A percentile compares a stretch with the other conserved stretches of the same genome.
Evolutionary conservation across 2,113 vertebrate genomes (phyloP).

Genomic region (Sphyrna mokarran): DNA sequence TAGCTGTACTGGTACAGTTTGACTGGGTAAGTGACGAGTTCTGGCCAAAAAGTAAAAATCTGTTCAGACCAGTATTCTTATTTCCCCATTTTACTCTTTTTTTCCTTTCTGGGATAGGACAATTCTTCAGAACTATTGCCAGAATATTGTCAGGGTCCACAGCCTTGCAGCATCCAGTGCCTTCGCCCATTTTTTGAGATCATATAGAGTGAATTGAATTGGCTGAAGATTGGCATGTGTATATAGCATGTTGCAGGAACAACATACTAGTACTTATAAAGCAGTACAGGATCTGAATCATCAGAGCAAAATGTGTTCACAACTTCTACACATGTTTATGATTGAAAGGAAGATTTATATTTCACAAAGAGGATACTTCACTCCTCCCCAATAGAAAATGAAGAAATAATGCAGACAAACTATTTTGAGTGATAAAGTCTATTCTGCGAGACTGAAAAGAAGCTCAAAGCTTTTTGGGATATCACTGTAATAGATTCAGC

Average conservation of each 20-base stretch:
- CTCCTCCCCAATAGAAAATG: not conserved
- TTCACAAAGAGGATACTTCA: not conserved
- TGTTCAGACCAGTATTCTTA: too few species aligned
- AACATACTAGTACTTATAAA: not conserved
- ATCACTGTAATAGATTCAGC: not conserved
- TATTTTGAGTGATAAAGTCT: not conserved
- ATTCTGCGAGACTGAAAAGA: not conserved
- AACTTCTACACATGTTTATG: not conserved
- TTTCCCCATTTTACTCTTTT: too few species aligned
- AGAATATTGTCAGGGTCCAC: too few species aligned
- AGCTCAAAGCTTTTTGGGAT: not conserved
- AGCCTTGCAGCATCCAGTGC: too few species aligned
- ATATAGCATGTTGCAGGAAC: not conserved
- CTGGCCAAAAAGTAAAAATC: too few species aligned
- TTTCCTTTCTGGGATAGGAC: too few species aligned
- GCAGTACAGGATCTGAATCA: not conserved
- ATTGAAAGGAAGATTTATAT: not conserved
- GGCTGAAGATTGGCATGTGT: too few species aligned
- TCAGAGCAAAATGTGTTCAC: not conserved
- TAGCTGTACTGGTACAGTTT: too few species aligned
- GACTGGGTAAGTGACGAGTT: too few species aligned
- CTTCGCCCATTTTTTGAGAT: too few species aligned
- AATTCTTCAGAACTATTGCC: too few species aligned
- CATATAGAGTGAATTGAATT: too few species aligned
- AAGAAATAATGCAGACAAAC: not conserved